A percentile compares a stretch with the other conserved stretches of the same genome.
phyloP scores from a whole-genome alignment of 2,888 invertebrate genomes.

The Zaprionus bogoriensis region DNA sequence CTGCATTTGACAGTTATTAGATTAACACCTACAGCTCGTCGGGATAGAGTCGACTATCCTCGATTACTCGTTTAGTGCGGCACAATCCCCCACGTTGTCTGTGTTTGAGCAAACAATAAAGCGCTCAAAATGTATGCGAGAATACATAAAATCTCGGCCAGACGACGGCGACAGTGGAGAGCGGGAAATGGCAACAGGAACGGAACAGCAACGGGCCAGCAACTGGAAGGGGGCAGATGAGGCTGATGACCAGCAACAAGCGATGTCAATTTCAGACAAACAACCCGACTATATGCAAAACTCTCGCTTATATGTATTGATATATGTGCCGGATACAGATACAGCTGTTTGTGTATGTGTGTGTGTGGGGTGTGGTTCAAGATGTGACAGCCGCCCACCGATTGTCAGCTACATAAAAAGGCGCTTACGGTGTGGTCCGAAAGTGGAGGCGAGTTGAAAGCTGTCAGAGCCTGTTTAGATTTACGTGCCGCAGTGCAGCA shows the following conservation, averaged over 20 bases:
- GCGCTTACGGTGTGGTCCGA: conserved; percentile 38
- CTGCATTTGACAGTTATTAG: conserved; percentile 77
- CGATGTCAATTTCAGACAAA: conserved; percentile 77
- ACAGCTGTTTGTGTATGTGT: conserved; percentile 18
- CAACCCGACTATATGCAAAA: conserved; percentile 54
- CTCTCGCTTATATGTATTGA: conserved; percentile 30
- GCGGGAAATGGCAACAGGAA: neutral
- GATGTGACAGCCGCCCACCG: conserved; percentile 61
- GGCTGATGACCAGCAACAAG: conserved; percentile 44
- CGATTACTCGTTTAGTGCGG: conserved; percentile 47
- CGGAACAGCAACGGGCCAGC: neutral
- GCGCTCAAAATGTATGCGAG: conserved; percentile 71
- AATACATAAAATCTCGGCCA: conserved; percentile 68
- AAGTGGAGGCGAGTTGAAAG: conserved; percentile 48
- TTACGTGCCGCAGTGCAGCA: conserved; percentile 77
- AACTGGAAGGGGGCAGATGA: neutral
- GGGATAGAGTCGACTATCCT: conserved; percentile 38
- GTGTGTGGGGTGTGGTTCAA: conserved; percentile 42
- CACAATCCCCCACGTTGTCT: conserved; percentile 34
- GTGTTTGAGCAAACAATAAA: conserved; percentile 73
- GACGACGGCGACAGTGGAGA: conserved; percentile 47
- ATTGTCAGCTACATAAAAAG: conserved; percentile 63
- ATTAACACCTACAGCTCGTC: conserved; percentile 65
- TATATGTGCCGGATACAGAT: conserved; percentile 52
- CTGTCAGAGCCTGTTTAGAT: conserved; percentile 77